Evolutionary conservation across 2,113 vertebrate genomes (phyloP), one percentile per base, ranked within the genome.

Genomic region (Syngnathoides biaculeatus): DNA sequence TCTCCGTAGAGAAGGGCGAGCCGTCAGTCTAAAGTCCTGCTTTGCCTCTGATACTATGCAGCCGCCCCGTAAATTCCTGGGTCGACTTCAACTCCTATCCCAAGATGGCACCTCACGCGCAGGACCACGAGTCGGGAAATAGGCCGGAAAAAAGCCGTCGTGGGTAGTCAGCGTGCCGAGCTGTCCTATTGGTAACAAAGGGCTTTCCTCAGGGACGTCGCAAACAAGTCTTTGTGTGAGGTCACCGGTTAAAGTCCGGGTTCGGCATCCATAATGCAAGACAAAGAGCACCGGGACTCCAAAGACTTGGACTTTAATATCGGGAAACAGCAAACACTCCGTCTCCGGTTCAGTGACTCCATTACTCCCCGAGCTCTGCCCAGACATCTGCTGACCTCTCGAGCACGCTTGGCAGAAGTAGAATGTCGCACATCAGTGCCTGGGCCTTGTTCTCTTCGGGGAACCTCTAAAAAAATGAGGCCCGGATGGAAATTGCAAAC

Each of bases 281-380:
- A 55, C 52, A 55, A 55, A 55, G 22, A 65, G 68, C 61, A 71
- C 50, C 48, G 78, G 59, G 52, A 26, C 22, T 55, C 52, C 8
- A 24, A 55, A 55, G 52, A 50, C 17, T 50, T 50, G 19, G 47
- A 55, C 22, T 55, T 55, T 11, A 26, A 55, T 55, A 55, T 55
- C 52, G 12, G 52, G 22, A 24, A 55, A 24, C 48, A n/a, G 48
- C 48, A 52, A 52, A 52, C 48, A 52, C 52, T 55, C 52, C 12
- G 52, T 73, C 55, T 40, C 10, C 56, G 17, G 0, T 76, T 79
- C 53, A 67, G 53, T 60, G 57, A 76, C 57, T 79, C 57, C 20
- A 71, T 60, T 38, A 48, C 68, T 52, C 65, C 43, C 22, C 52
- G 6, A 12, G 22, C 52, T 55, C 52, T 13, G 52, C 22, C 22